These are phyloP conservation scores for Gallinago paraguaiae DNA, from an alignment of 2,113 vertebrate genomes.

Conservation along the genomic window DNA sequence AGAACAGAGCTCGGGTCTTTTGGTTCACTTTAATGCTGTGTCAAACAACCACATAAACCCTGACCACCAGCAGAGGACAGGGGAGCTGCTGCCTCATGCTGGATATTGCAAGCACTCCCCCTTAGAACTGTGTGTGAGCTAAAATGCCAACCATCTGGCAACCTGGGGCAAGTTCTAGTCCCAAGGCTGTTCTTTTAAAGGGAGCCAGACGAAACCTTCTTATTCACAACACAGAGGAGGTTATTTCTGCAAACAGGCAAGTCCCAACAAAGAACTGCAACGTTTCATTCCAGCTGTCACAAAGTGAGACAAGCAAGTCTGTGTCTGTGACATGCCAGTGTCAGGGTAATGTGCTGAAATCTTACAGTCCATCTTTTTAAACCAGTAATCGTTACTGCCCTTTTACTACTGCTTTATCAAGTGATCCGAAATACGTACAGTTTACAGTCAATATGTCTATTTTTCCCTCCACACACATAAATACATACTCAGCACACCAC, in stretches of 20 bases:
- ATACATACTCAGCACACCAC: neutral
- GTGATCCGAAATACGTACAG: neutral
- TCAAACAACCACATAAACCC: neutral
- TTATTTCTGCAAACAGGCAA: neutral
- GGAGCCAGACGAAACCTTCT: neutral
- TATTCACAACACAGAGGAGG: neutral
- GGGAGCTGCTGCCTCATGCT: neutral
- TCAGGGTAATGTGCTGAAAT: neutral
- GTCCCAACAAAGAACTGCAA: neutral
- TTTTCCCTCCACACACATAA: fast-evolving
- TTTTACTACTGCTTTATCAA: neutral
- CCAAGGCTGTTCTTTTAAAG: neutral
- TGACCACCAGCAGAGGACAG: neutral
- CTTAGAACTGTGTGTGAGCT: neutral
- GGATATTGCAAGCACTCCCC: neutral
- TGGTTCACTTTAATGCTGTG: neutral
- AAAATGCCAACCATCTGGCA: neutral
- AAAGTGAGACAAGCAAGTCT: neutral
- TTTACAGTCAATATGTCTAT: neutral
- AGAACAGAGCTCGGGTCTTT: neutral
- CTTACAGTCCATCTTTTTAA: neutral
- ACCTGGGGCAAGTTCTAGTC: neutral
- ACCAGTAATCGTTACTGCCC: neutral
- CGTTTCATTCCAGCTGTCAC: neutral
- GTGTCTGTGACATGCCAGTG: too few relatives aligned